These are phyloP conservation scores for Chloropsis cyanopogon DNA, from an alignment of 2,113 vertebrate genomes.

Conservation along the genomic window DNA sequence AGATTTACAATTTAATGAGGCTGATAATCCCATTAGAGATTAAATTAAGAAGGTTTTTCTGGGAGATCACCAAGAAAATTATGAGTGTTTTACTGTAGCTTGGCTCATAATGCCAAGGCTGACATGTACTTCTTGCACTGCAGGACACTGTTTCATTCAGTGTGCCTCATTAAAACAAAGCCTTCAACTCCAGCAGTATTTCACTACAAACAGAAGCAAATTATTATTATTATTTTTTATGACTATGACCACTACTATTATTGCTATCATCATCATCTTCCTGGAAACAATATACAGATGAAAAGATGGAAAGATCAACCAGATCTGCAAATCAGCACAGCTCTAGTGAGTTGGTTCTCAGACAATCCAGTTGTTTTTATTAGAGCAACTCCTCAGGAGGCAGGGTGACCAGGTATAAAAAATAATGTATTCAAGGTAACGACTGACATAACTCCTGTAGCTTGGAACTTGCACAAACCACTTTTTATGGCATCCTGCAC, in stretches of 20 bases:
- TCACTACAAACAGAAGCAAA: conserved; percentile 31
- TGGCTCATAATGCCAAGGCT: background rate
- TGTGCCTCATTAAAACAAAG: conserved; percentile 42
- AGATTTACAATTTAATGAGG: conserved; percentile 37
- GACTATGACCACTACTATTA: background rate
- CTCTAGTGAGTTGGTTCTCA: background rate
- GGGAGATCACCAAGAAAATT: conserved; percentile 35
- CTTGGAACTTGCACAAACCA: conserved; percentile 23
- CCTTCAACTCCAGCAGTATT: background rate
- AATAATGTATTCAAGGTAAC: background rate
- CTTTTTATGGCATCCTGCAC: conserved; percentile 50
- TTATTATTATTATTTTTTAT: background rate
- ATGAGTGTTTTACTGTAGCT: conserved; percentile 5
- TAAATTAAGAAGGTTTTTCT: conserved; percentile 52
- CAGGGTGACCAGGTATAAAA: background rate
- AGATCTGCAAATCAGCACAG: conserved; percentile 9
- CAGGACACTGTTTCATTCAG: conserved; percentile 16
- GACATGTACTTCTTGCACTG: conserved; percentile 20
- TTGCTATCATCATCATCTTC: background rate
- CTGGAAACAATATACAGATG: conserved; percentile 11
- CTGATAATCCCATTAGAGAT: conserved; percentile 58
- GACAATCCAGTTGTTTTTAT: background rate
- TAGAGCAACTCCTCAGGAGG: background rate
- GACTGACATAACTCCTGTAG: background rate
- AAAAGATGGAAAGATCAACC: background rate